Conservation (phyloP, 1,140 invertebrate genomes). For the Hyles euphorbiae region DNA sequence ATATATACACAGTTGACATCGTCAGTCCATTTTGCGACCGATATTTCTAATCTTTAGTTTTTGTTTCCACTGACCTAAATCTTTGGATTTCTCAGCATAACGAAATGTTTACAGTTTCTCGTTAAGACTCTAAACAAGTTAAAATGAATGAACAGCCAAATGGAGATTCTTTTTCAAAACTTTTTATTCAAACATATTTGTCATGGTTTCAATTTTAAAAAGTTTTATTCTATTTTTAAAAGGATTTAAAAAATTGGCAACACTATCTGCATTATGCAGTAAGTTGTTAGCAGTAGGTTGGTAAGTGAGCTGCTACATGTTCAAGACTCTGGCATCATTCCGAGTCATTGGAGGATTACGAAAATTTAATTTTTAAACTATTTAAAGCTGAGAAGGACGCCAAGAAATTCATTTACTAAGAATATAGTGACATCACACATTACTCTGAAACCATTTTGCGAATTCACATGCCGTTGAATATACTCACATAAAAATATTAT, state of each 20-base stretch:
- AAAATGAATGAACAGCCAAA: too few relatives aligned
- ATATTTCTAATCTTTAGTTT: slow-evolving; percentile 3
- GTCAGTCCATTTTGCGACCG: slow-evolving; percentile 4
- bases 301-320: too few relatives aligned
- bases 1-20: not conserved
- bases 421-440: slow-evolving; percentile 33
- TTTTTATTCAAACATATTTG: too few relatives aligned
- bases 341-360: not conserved
- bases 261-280: too few relatives aligned
- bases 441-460: slow-evolving; percentile 30
- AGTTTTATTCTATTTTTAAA: too few relatives aligned
- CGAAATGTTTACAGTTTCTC: too few relatives aligned
- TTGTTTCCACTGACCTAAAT: slow-evolving; percentile 6
- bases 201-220: too few relatives aligned
- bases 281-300: too few relatives aligned
- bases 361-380: slow-evolving; percentile 27
- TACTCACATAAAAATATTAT: slow-evolving; percentile 48
- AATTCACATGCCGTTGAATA: slow-evolving; percentile 32
- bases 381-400: slow-evolving; percentile 71
- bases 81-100: slow-evolving; percentile 4
- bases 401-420: slow-evolving; percentile 38
- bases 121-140: too few relatives aligned
- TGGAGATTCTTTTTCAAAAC: too few relatives aligned
- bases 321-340: not conserved
- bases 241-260: too few relatives aligned